Evolutionary conservation across 2,888 invertebrate genomes (phyloP), one percentile per base, ranked within the genome.

Genomic region (Eupithecia subfuscata): DNA sequence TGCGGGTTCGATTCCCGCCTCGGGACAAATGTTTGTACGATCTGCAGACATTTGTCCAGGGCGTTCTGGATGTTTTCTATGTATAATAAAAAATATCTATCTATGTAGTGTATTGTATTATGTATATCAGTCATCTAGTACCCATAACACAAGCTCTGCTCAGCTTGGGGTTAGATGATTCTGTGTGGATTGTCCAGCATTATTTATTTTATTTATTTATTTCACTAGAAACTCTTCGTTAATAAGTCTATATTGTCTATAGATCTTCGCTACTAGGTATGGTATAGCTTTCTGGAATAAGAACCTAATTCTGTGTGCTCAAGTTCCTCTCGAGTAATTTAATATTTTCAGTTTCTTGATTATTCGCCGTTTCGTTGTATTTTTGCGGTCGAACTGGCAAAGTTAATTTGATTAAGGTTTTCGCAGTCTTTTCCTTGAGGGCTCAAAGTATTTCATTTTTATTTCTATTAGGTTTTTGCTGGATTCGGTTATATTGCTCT

Each of bases 281-380:
- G 12, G 22, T 37, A 40, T n/a, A n/a, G n/a, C n/a, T n/a, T n/a
- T 37, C 37, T 67, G 40, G 40, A 67, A 37, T 65, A 65, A 37
- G 37, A 67, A 67, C 40, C 40, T 40, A 34, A 67, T 68, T 68
- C 68, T 77, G 65, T 70, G 65, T 72, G 65, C 63, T 76, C 74
- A 74, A 74, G 74, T 70, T 60, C 56, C 71, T 22, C 40, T 43
- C 30, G 52, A 72, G 48, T 64, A 68, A 76, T 43, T 70, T 60
- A 73, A 73, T 73, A 73, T 69, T 69, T 69, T 76, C 68, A 64
- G 76, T 76, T 70, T 45, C 69, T 56, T 37, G 64, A 43, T 71
- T 45, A 48, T 45, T 63, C 30, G 25, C n/a, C 22, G 30, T 56
- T 70, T 70, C 60, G 67, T 43, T 68, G 67, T 34, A 40, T 64